Conservation (phyloP, 1,140 invertebrate species). For the Pogonomyrmex californicus region DNA sequence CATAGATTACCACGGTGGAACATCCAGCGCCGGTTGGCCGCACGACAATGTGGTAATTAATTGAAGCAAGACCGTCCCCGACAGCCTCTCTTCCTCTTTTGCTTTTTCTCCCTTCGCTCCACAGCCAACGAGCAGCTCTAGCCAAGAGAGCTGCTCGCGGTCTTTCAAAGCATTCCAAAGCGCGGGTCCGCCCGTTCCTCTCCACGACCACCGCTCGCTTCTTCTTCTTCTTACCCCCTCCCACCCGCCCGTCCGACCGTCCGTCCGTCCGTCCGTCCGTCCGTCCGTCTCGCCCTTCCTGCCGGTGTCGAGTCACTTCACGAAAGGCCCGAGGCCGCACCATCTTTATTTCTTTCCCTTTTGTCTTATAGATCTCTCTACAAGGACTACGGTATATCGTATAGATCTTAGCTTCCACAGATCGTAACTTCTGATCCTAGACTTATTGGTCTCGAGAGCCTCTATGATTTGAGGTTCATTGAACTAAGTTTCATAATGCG, state of each 20-base stretch:
- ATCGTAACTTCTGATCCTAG: conserved; percentile 43
- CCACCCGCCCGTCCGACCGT: conserved; percentile 41
- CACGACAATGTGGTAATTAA: conserved; percentile 87
- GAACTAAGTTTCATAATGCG: not conserved
- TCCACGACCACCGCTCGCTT: conserved; percentile 69
- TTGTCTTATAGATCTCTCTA: conserved; percentile 78
- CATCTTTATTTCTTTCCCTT: conserved; percentile 80
- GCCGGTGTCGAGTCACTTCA: conserved; percentile 75
- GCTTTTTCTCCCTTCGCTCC: conserved; percentile 73
- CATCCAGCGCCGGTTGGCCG: conserved; percentile 81
- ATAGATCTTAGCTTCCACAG: conserved; percentile 59
- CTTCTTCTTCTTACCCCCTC: conserved; percentile 68
- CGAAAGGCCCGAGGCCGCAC: conserved; percentile 73
- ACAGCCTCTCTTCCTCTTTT: conserved; percentile 81
- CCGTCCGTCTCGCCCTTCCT: not conserved
- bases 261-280: not conserved
- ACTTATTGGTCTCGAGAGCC: conserved; percentile 1
- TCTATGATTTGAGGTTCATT: conserved; percentile 28
- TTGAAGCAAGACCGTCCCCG: conserved; percentile 83
- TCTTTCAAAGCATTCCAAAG: conserved; percentile 87
- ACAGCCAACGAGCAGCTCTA: conserved; percentile 76
- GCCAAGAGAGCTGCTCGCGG: conserved; percentile 81
- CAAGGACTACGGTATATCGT: conserved; percentile 30
- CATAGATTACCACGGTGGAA: conserved; percentile 81
- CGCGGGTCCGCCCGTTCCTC: conserved; percentile 83